phyloP scores from a whole-genome alignment of 2,888 invertebrate species.

The Trissonchulus latispiculum region DNA sequence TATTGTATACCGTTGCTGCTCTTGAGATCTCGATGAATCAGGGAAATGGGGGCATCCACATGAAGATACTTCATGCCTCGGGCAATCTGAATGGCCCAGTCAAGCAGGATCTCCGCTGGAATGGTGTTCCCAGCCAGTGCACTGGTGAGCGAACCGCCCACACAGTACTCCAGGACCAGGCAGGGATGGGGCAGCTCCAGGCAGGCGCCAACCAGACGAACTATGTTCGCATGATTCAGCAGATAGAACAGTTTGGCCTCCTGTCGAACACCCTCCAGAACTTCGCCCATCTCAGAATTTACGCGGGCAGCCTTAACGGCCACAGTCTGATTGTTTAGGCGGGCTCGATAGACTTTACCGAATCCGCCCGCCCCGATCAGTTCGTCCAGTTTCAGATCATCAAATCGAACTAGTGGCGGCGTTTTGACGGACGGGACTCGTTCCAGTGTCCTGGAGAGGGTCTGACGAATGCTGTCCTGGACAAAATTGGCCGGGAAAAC shows the following conservation, averaged over 20 bases:
- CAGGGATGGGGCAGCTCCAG: constrained; percentile 79
- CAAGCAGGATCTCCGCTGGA: constrained; percentile 56
- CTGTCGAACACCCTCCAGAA: constrained; percentile 77
- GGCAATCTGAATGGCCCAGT: constrained; percentile 92
- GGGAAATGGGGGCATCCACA: constrained; percentile 61
- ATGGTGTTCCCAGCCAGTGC: constrained; percentile 14
- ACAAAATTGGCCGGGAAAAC: constrained; percentile 30
- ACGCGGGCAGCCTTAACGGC: constrained; percentile 89
- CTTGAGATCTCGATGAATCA: constrained; percentile 94
- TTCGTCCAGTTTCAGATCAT: constrained; percentile 53
- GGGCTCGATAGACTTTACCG: constrained; percentile 60
- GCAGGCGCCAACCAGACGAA: constrained; percentile 82
- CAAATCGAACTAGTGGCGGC: constrained; percentile 10
- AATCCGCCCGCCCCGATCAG: constrained; percentile 94
- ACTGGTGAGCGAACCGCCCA: constrained; percentile 75
- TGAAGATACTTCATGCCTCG: constrained; percentile 93
- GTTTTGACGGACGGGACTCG: neutral
- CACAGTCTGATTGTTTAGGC: constrained; percentile 63
- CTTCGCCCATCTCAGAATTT: constrained; percentile 76
- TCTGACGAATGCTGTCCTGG: constrained; percentile 16
- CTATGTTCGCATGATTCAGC: constrained; percentile 86
- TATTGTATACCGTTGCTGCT: constrained; percentile 37
- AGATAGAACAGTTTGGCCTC: constrained; percentile 94
- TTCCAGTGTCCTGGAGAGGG: neutral
- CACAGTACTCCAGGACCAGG: constrained; percentile 95